Base-by-base conservation (phyloP, 1,140 invertebrate genomes). In the Onthophagus taurus region DNA sequence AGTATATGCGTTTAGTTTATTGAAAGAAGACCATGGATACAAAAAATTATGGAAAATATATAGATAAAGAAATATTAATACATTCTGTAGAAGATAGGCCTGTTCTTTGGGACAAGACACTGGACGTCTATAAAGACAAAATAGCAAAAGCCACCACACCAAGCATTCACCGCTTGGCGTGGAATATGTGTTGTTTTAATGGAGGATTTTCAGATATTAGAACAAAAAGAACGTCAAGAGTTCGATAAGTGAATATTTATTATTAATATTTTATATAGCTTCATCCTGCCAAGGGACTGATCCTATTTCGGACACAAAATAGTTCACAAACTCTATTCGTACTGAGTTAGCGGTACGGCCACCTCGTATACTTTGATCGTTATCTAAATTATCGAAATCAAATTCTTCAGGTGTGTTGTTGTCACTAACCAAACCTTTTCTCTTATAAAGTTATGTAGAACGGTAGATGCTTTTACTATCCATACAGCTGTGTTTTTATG, bases 391-490 rank as follows among this genome's bases (percentile, higher is more conserved):
- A 7, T 26, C 24, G n/a, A 26, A 13, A 14, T 33, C 6, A 33
- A 33, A 33, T 33, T 7, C 31, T 6, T 13, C 31, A 33, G 5
- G 6, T 33, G 31, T 33, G 48, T 52, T 41, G 34, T 43, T n/a
- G n/a, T n/a, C n/a, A n/a, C n/a, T n/a, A n/a, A n/a, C n/a, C n/a
- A n/a, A n/a, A n/a, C 37, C 24, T 18, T 9, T 5, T 39, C 37
- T 6, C 37, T 7, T 24, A 63, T 57, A 52, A 50, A 55, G 31
- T 53, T 55, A 42, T 55, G 54, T 33, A 49, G 35, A 45, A 49
- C 48, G 35, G 45, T 51, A 24, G 34, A 24, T 38, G 56, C 44
- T 39, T 48, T 42, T 33, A 55, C 48, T 38, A 67, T 51, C 31
- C 49, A 56, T 23, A 48, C 42, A 23, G 50, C 57, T 20, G 44